Base-by-base conservation (phyloP, 30 jellyfish, hydroid and myxozoan genomes). In the Nemopilema nomurai region DNA sequence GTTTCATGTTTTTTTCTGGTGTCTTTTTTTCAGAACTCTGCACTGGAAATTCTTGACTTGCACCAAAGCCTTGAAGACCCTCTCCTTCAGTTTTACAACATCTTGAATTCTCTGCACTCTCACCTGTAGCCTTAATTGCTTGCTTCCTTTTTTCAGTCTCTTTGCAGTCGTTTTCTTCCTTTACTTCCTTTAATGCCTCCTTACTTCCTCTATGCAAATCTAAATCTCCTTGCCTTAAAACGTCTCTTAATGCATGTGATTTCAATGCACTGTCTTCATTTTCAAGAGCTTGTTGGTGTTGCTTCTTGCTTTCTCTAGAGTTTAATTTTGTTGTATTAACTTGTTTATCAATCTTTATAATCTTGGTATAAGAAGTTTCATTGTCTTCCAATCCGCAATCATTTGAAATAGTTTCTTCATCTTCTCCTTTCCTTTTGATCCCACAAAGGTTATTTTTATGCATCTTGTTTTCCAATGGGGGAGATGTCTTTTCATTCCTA, bases 1-100 rank as follows among this genome's bases (percentile, higher is more conserved):
- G 18, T 33, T 51, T 28, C 4, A 8, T 22, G 21, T 28, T 49
- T 50, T 65, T 63, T 62, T 78, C 87, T 30, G 87, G 87, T 19
- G 80, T 57, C 16, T 8, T 52, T 8, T 22, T 29, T 18, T 25
- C 62, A 49, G 17, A 8, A 16, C 26, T 18, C 23, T 16, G 29
- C n/a, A 29, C 7, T 19, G 87, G 78, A 78, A 52, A 57, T 78
- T 78, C 87, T 31, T 78, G 71, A 21, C 87, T 78, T 6, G 22
- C 22, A 32, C 32, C 20, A 23, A 23, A 32, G 1, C 24, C 31
- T 23, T 1, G 21, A 29, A 23, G 30, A 23, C 23, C 31, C 19
- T 32, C 20, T 32, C 31, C 76, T 32, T 67, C 76, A 4, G 20
- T 32, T 20, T 23, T 23, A 29, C 50, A 41, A 3, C 57, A 41